phyloP scores from a whole-genome alignment of 2,113 vertebrate genomes.

The Beaufortia kweichowensis region DNA sequence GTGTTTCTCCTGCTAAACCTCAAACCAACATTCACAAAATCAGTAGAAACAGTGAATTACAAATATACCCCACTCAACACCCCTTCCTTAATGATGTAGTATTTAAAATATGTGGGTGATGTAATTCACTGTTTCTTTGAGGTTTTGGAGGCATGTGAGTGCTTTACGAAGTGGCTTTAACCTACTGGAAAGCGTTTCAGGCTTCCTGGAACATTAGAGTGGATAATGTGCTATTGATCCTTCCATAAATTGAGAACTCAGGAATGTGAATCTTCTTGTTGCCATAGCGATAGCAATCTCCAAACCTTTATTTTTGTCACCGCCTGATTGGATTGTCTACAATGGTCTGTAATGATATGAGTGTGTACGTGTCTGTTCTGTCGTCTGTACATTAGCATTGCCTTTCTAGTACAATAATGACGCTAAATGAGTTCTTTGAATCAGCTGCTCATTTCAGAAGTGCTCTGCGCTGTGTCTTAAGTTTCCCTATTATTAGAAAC shows the following conservation, averaged over 20 bases:
- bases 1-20: neutral
- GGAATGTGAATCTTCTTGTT: constrained; percentile 30
- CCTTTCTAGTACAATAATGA: neutral
- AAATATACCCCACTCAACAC: neutral
- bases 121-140: neutral
- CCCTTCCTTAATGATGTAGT: neutral
- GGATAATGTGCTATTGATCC: constrained; percentile 41
- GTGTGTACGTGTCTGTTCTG: neutral
- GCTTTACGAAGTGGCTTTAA: neutral
- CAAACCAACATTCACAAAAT: neutral
- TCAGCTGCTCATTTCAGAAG: neutral
- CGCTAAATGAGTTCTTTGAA: constrained; percentile 1
- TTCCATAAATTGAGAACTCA: constrained; percentile 22
- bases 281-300: constrained; percentile 32
- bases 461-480: neutral
- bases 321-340: constrained; percentile 19
- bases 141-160: neutral
- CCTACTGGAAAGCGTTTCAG: constrained; percentile 17
- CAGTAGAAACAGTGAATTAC: no score
- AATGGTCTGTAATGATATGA: neutral
- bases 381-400: neutral
- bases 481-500: neutral
- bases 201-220: constrained; percentile 32
- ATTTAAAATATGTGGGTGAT: neutral
- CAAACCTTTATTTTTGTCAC: constrained; percentile 33